Conservation (phyloP, 2,113 vertebrate genomes). For the Phylloscopus whistleri region DNA sequence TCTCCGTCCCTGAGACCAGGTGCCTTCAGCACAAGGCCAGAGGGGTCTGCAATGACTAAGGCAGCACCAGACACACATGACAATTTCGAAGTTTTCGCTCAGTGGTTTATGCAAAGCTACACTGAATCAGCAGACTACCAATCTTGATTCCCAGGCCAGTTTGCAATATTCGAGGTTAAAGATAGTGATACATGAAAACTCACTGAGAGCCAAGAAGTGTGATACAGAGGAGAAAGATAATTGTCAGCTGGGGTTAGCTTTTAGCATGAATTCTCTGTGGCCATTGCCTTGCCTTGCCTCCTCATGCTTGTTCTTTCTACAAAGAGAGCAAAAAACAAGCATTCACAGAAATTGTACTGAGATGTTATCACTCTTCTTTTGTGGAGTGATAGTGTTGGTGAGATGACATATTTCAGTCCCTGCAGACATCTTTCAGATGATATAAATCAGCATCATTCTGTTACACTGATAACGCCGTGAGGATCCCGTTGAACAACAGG, state of each 20-base stretch:
- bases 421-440: slow-evolving; percentile 22
- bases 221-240: neutral
- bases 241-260: neutral
- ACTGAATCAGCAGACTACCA: neutral
- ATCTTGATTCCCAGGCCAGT: neutral
- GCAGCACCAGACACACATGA: neutral
- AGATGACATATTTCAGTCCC: slow-evolving; percentile 14
- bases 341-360: neutral
- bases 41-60: neutral
- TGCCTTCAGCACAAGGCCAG: neutral
- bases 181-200: neutral
- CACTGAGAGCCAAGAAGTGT: neutral
- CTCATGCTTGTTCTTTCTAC: neutral
- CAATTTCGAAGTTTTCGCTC: neutral
- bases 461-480: neutral
- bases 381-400: neutral
- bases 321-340: neutral
- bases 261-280: neutral
- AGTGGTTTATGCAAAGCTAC: neutral
- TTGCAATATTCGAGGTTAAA: neutral
- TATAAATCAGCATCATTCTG: slow-evolving; percentile 35
- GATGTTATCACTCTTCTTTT: slow-evolving; percentile 13
- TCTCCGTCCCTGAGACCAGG: neutral
- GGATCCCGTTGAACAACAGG: neutral
- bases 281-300: neutral